Evolutionary conservation across 1,140 invertebrate genomes (phyloP), one percentile per base, ranked within the genome.

Genomic region (Druon quercuslanigerum): DNA sequence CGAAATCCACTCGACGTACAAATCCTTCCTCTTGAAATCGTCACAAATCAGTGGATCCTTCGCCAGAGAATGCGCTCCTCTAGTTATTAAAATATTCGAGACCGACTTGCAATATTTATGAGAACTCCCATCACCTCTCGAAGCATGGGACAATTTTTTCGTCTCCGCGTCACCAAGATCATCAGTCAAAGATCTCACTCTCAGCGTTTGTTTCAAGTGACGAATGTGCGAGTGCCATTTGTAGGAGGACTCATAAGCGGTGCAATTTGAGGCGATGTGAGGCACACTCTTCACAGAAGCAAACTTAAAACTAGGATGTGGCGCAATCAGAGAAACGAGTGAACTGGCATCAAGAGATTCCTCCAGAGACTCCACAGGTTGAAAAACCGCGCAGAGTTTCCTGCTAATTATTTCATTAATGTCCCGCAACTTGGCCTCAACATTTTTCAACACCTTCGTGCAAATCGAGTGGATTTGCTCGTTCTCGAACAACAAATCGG

Each of bases 261-360:
- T 78, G 70, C 78, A 78, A 19, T 74, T 72, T 20, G 78, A 71
- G 17, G 83, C 46, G 70, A 89, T 57, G 71, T 91, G 84, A 11
- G 92, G 92, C 51, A 87, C 85, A 73, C 87, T 90, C 78, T 88
- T 90, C 19, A 93, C 89, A 11, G 85, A 90, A 14, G 90, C 84
- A 11, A 92, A 85, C 84, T 92, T 93, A 75, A 90, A 93, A 54
- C 77, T 84, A 2, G 92, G 90, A 85, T 93, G 92, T 1, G 90
- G 83, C 16, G 88, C 87, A 33, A 92, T 75, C 17, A 88, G 84
- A 33, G 86, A 89, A 20, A 75, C 78, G 25, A 93, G 84, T 77
- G 87, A 83, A 7, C 87, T 52, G 17, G 78, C 86, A 33, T 82
- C 79, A 17, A 74, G 81, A 3, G 50, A 52, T 73, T 85, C 72